These are phyloP conservation scores for Tachina grossa DNA, from an alignment of 2,888 invertebrate species.

Conservation along the genomic window DNA sequence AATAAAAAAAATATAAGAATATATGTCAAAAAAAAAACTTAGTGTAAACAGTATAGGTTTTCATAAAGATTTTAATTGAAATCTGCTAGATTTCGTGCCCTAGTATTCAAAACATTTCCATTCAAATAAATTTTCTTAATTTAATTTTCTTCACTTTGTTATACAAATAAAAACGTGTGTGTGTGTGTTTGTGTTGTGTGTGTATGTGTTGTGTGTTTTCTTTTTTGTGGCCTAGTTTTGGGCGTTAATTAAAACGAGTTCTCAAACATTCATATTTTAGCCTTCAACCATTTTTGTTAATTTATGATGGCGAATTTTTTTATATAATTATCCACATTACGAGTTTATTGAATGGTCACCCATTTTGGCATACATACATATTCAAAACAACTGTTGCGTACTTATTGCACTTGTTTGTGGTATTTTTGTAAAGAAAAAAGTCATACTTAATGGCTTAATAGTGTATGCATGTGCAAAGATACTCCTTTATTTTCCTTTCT, in stretches of 20 bases:
- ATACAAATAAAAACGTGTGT: no score
- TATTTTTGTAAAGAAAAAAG: conserved; percentile 26
- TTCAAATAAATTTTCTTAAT: no score
- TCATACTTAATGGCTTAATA: conserved; percentile 57
- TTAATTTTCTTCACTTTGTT: no score
- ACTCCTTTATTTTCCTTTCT: neutral
- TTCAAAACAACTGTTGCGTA: conserved; percentile 71
- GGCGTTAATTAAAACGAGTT: conserved; percentile 43
- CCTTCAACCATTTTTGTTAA: conserved; percentile 18
- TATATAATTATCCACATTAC: neutral
- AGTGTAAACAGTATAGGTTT: no score
- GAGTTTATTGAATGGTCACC: conserved; percentile 20
- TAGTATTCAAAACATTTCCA: no score
- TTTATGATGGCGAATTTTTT: conserved; percentile 34
- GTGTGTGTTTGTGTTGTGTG: no score
- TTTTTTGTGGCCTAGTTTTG: conserved; percentile 41
- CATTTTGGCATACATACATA: conserved; percentile 32
- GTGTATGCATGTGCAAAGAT: conserved; percentile 9
- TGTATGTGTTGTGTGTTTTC: no score
- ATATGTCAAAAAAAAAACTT: no score
- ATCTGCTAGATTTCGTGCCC: no score
- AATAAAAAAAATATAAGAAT: no score
- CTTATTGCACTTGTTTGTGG: conserved; percentile 21
- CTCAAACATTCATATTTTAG: conserved; percentile 4
- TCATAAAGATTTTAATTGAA: no score